Conservation (phyloP, 2,113 vertebrate species). For the Ranitomeya imitator region DNA sequence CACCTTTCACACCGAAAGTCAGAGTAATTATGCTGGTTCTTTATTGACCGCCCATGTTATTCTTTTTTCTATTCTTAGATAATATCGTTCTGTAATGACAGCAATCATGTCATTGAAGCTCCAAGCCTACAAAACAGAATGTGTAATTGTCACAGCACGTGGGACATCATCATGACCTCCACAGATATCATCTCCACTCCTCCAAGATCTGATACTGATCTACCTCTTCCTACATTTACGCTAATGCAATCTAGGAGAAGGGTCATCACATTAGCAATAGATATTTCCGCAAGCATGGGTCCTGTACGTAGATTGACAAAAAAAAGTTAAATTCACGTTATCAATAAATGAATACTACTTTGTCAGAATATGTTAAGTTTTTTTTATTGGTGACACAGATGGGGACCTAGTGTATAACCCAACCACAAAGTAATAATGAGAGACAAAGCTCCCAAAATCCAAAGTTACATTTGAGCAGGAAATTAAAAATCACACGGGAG, state of each 20-base stretch:
- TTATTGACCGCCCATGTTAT: not conserved
- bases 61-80: conserved; percentile 63
- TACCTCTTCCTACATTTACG: conserved; percentile 60
- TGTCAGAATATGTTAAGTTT: too few relatives aligned
- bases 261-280: conserved; percentile 70
- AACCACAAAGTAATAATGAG: too few relatives aligned
- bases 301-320: conserved; percentile 60
- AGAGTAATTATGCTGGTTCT: not conserved
- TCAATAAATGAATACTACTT: too few relatives aligned
- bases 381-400: too few relatives aligned
- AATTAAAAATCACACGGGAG: too few relatives aligned
- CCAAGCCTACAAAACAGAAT: conserved; percentile 75
- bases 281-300: conserved; percentile 71
- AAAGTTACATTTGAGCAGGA: too few relatives aligned
- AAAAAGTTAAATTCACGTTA: not conserved
- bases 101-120: conserved; percentile 70
- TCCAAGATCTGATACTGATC: conserved; percentile 2
- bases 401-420: too few relatives aligned
- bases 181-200: conserved; percentile 62
- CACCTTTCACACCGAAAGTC: not conserved
- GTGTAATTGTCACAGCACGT: conserved; percentile 66
- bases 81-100: conserved; percentile 68
- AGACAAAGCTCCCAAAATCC: too few relatives aligned
- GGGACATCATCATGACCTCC: conserved; percentile 71
- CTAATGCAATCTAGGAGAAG: conserved; percentile 62